A percentile compares a stretch with the other conserved stretches of the same genome.
phyloP scores from a whole-genome alignment of 2,888 invertebrate genomes.

The Mongoloraphidia duomilia region DNA sequence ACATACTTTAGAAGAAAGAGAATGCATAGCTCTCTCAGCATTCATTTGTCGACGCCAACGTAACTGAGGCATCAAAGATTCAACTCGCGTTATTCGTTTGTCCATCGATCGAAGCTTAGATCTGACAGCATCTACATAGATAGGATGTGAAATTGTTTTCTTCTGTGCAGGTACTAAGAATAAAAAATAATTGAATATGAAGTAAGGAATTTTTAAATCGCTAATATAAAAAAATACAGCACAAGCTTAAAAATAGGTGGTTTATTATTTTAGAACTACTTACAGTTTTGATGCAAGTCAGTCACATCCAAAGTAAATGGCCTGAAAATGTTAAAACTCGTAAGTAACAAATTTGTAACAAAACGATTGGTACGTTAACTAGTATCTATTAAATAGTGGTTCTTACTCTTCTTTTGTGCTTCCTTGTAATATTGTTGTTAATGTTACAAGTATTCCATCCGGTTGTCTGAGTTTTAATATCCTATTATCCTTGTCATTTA shows the following conservation, averaged over 20 bases:
- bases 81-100: constrained; percentile 28
- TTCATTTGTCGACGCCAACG: constrained; percentile 29
- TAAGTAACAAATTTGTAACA: constrained; percentile 3
- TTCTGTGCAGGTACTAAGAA: constrained; percentile 20
- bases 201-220: not conserved
- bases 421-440: constrained; percentile 28
- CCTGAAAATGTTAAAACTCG: constrained; percentile 20
- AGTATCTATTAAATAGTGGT: constrained; percentile 5
- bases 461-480: constrained; percentile 32
- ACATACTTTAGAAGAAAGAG: constrained; percentile 29
- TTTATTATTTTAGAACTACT: constrained; percentile 15
- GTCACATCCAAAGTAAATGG: constrained; percentile 31
- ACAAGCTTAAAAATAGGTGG: not conserved
- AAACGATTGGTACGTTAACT: not conserved
- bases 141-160: constrained; percentile 26
- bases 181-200: not conserved
- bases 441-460: constrained; percentile 29
- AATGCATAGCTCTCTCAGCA: constrained; percentile 31
- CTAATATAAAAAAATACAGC: not conserved
- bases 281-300: constrained; percentile 31
- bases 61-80: constrained; percentile 29
- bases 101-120: constrained; percentile 31
- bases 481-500: constrained; percentile 25
- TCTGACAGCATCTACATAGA: constrained; percentile 33
- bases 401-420: constrained; percentile 22